Base-by-base conservation (phyloP, 2,797 vertebrate genomes). In the Darevskia nairensis region DNA sequence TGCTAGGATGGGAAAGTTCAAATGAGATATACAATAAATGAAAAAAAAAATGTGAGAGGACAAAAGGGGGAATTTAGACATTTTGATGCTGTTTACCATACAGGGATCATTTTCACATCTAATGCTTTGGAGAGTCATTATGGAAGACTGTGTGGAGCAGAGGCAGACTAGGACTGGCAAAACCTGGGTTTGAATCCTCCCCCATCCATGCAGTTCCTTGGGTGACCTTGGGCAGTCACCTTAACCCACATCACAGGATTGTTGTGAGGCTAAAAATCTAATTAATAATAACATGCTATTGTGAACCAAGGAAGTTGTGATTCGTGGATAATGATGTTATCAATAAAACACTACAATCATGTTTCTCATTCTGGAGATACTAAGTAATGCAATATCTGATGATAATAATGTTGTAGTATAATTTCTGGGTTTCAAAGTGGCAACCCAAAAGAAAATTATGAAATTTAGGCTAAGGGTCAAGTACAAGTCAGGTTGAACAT, bases 51-150 rank as follows among this genome's bases (percentile, higher is more conserved):
- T 83, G 76, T 89, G 69, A 84, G 46, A 82, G 86, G 71, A 83
- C 44, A 79, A 85, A 90, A 90, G 55, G 72, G 89, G 87, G 89
- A 91, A 77, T 82, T 75, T 77, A 82, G 35, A 87, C 84, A 91
- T 90, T 89, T 86, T 76, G 71, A 87, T 85, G 69, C 83, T 59
- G n/a, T 74, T 81, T 91, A 78, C 86, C 76, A 79, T 32, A 50
- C 82, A 72, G 41, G 86, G 66, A 1, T 0, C 41, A 44, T 75
- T 61, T 75, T 61, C 29, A n/a, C 15, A 55, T 55, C 46, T 61
- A 80, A 32, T 41, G 35, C 15, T 66, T 81, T 7, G 27, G 2
- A 3, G 21, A 29, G 25, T 77, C 76, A 6, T 13, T 50, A 13
- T 76, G 74, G 44, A 39, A 32, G 2, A 1, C n/a, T 71, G 66